These are phyloP conservation scores for Cheilosia vulpina DNA, from an alignment of 2,888 invertebrate genomes.

Conservation along the genomic window DNA sequence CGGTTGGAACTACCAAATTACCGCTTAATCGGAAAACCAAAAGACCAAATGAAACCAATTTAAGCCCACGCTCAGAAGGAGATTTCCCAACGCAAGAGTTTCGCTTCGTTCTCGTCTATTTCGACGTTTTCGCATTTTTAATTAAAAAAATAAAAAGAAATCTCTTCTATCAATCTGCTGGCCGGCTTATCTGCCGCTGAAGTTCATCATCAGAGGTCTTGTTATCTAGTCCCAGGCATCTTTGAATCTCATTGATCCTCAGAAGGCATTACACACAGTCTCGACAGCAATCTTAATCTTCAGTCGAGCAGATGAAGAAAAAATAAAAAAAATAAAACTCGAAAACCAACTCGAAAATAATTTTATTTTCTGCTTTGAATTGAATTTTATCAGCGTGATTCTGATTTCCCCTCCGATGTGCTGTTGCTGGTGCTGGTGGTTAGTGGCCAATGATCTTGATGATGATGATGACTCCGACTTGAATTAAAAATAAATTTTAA, in stretches of 20 bases:
- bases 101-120: not conserved
- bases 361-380: constrained; percentile 62
- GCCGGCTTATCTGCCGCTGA: constrained; percentile 52
- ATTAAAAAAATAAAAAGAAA: constrained; percentile 50
- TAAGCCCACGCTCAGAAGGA: not conserved
- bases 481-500: constrained; percentile 63
- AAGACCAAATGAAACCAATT: too few species aligned
- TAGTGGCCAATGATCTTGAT: constrained; percentile 71
- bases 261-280: constrained; percentile 26
- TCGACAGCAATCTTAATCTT: constrained; percentile 51
- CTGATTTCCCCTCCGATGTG: constrained; percentile 39
- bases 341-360: constrained; percentile 37
- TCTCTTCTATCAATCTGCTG: constrained; percentile 63
- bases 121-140: constrained; percentile 44
- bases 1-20: too few species aligned
- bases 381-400: constrained; percentile 65
- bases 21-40: too few species aligned
- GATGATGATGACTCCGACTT: constrained; percentile 35
- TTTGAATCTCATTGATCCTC: constrained; percentile 62
- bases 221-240: constrained; percentile 63
- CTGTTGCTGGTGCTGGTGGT: constrained; percentile 12
- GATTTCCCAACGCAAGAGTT: constrained; percentile 8
- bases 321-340: constrained; percentile 10
- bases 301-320: constrained; percentile 1
- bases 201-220: constrained; percentile 70